phyloP scores from a whole-genome alignment of 2,888 invertebrate genomes.

The Drosophila hamatofila region DNA sequence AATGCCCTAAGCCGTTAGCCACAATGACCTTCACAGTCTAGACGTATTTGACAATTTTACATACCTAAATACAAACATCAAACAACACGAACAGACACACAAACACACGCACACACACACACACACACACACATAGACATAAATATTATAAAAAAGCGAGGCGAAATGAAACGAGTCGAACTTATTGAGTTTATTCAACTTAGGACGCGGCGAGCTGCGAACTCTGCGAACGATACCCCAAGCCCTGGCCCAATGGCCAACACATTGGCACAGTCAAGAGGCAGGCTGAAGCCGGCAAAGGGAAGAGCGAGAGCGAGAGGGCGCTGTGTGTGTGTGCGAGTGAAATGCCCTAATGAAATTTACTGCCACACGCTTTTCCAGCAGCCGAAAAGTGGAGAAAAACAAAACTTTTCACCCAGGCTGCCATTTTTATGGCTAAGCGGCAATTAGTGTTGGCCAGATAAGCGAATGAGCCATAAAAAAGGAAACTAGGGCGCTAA shows the following conservation, averaged over 20 bases:
- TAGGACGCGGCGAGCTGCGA: slow-evolving; percentile 35
- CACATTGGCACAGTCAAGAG: slow-evolving; percentile 49
- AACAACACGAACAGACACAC: slow-evolving; percentile 32
- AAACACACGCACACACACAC: slow-evolving; percentile 28
- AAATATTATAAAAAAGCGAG: slow-evolving; percentile 32
- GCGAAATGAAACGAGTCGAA: slow-evolving; percentile 6
- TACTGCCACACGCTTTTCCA: slow-evolving; percentile 12
- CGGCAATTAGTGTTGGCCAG: slow-evolving; percentile 57
- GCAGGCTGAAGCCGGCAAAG: slow-evolving; percentile 12
- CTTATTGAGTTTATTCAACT: slow-evolving; percentile 72
- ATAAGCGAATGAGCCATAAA: slow-evolving; percentile 42
- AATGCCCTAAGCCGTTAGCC: slow-evolving; percentile 57
- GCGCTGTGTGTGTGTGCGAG: neutral
- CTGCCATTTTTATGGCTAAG: slow-evolving; percentile 34
- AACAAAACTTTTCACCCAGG: slow-evolving; percentile 19
- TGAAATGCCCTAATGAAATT: slow-evolving; percentile 27
- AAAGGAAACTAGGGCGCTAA: slow-evolving; percentile 8
- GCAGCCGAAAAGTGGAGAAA: slow-evolving; percentile 21
- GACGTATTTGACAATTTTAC: slow-evolving; percentile 76
- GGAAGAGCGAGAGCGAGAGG: neutral
- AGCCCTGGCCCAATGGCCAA: slow-evolving; percentile 35
- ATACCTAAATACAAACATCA: slow-evolving; percentile 47
- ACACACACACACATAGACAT: slow-evolving; percentile 32
- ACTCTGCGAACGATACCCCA: slow-evolving; percentile 3
- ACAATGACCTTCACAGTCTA: slow-evolving; percentile 77